phyloP scores from a whole-genome alignment of 1,140 invertebrate genomes.

The Brachystomella parvula region DNA sequence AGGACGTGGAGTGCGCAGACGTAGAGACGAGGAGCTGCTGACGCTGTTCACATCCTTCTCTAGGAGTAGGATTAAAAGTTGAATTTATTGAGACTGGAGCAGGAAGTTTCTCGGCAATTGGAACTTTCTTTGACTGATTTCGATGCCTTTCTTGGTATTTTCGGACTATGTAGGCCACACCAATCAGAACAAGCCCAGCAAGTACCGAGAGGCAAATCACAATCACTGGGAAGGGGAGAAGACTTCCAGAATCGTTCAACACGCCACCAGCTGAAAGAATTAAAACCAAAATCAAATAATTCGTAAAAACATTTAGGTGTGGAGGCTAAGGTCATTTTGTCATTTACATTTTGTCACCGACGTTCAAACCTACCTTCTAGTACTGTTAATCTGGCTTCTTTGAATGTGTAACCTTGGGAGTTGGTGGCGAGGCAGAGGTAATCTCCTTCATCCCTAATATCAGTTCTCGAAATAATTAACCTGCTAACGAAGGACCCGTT shows the following conservation, averaged over 20 bases:
- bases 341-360: not conserved
- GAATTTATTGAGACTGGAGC: not conserved
- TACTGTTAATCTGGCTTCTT: slow-evolving; percentile 38
- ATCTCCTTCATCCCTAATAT: slow-evolving; percentile 36
- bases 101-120: slow-evolving; percentile 19
- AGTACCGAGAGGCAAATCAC: slow-evolving; percentile 28
- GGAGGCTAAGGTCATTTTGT: not conserved
- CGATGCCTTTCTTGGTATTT: slow-evolving; percentile 23
- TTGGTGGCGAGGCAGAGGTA: slow-evolving; percentile 42
- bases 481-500: slow-evolving; percentile 39
- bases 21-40: slow-evolving; percentile 25
- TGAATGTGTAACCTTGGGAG: slow-evolving; percentile 39
- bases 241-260: not conserved
- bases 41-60: slow-evolving; percentile 20
- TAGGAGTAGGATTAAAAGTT: not conserved
- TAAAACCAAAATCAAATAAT: not conserved
- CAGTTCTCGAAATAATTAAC: slow-evolving; percentile 35
- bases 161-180: slow-evolving; percentile 24
- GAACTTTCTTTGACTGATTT: slow-evolving; percentile 18
- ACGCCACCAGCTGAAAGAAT: not conserved
- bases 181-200: slow-evolving; percentile 27
- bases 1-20: slow-evolving; percentile 27
- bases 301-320: not conserved
- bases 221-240: slow-evolving; percentile 31
- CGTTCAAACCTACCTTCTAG: slow-evolving; percentile 26